Evolutionary conservation across 2,113 vertebrate genomes (phyloP), one percentile per base, ranked within the genome.

Genomic region (Nothoprocta pentlandii): DNA sequence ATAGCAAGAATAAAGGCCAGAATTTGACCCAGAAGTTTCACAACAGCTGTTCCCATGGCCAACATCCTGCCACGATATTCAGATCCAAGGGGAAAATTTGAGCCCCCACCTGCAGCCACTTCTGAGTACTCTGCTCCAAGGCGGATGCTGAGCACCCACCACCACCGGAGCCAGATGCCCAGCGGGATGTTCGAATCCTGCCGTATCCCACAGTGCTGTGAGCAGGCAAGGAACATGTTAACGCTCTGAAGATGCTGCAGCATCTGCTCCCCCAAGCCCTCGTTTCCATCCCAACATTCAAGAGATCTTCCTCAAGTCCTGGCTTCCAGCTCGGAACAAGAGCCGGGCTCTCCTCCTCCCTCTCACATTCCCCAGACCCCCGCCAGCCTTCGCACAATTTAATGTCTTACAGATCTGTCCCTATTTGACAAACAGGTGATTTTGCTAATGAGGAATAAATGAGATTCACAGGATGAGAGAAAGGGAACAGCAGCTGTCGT

Each of bases 371-470:
- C 92, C 95, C 89, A 68, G 85, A 79, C 94, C 91, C 86, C 79
- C 19, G 2, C 83, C 90, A 66, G 95, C 96, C 81, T 92, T 92
- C 12, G 10, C 54, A 62, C 97, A 76, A 97, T 97, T 97, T 97
- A 94, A 96, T 94, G 96, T 96, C 97, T 97, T 97, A 41, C 95
- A 59, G 92, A 96, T 97, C 97, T 96, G 97, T 94, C 97, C 97
- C 97, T 97, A 96, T 97, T 98, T 97, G 98, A 98, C 97, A 98
- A 98, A 98, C 98, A 98, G 98, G 98, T 98, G 98, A 98, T 97
- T 98, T 96, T 93, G 97, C 96, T 98, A 98, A 98, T 96, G 97
- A 98, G 97, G 97, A 98, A 97, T 97, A 98, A 98, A 98, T 97
- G 98, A 97, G 97, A 97, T 96, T 96, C 94, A 78, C 95, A 92